Conservation (phyloP, 2,797 vertebrate species). For the Cuniculus paca region DNA sequence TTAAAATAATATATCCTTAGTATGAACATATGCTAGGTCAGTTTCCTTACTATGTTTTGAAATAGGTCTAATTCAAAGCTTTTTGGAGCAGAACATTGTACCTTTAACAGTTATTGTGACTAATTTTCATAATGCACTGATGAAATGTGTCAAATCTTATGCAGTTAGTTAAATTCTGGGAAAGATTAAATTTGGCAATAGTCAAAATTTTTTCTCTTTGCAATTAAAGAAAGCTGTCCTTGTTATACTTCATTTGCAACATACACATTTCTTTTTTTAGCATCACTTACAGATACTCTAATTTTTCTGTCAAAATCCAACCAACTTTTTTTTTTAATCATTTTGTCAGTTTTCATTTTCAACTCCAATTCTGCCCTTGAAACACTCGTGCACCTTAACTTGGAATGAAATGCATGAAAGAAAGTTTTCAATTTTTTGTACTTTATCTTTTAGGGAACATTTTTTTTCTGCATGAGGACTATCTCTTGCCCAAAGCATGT, state of each 20-base stretch:
- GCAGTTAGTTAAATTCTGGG: conserved; percentile 83
- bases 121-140: conserved; percentile 78
- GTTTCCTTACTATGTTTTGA: conserved; percentile 77
- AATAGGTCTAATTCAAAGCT: conserved; percentile 72
- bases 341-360: conserved; percentile 77
- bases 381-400: conserved; percentile 69
- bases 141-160: conserved; percentile 77
- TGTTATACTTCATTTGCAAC: not conserved
- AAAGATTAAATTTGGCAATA: conserved; percentile 81
- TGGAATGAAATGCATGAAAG: conserved; percentile 81
- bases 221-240: conserved; percentile 67
- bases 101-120: conserved; percentile 74
- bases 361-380: conserved; percentile 74
- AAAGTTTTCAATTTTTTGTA: conserved; percentile 67
- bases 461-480: conserved; percentile 47
- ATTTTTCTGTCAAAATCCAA: conserved; percentile 77
- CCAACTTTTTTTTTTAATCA: conserved; percentile 72
- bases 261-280: conserved; percentile 59
- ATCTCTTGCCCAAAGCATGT: conserved; percentile 47
- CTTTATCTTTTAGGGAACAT: conserved; percentile 66
- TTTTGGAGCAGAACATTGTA: conserved; percentile 77
- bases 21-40: conserved; percentile 66
- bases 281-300: conserved; percentile 72
- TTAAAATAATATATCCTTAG: conserved; percentile 61
- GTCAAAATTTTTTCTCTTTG: conserved; percentile 67